phyloP scores from a whole-genome alignment of 2,888 invertebrate genomes.

The Caenorhabditis uteleia region DNA sequence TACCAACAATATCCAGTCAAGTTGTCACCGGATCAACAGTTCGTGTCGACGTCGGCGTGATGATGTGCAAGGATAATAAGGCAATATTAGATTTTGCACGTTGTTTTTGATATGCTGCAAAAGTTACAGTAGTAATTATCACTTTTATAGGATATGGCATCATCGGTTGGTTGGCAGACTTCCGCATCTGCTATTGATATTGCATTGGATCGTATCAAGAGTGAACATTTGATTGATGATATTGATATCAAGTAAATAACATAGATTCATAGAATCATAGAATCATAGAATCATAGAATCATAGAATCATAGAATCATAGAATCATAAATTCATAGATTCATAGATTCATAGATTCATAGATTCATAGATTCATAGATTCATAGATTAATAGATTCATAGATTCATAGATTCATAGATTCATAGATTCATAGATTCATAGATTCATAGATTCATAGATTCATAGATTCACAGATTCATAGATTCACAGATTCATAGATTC shows the following conservation, averaged over 20 bases:
- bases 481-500: too few relatives aligned
- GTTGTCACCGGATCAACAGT: too few relatives aligned
- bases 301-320: background rate
- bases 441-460: too few relatives aligned
- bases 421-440: background rate
- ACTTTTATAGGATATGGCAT: slow-evolving; percentile 33
- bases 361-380: background rate
- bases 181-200: slow-evolving; percentile 46
- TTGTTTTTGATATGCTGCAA: background rate
- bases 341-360: background rate
- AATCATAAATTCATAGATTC: background rate
- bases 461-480: too few relatives aligned
- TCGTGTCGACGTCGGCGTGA: slow-evolving; percentile 35
- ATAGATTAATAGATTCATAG: too few relatives aligned
- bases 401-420: background rate
- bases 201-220: slow-evolving; percentile 41
- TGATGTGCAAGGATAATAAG: slow-evolving; percentile 42
- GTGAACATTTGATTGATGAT: slow-evolving; percentile 36
- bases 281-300: background rate
- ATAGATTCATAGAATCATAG: background rate
- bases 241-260: slow-evolving; percentile 35
- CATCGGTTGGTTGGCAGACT: slow-evolving; percentile 38
- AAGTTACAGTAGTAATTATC: slow-evolving; percentile 11
- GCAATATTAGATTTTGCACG: slow-evolving; percentile 4
- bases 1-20: too few relatives aligned